Evolutionary conservation across 1,140 invertebrate genomes (phyloP).

Genomic region (Drosophila rufa): DNA sequence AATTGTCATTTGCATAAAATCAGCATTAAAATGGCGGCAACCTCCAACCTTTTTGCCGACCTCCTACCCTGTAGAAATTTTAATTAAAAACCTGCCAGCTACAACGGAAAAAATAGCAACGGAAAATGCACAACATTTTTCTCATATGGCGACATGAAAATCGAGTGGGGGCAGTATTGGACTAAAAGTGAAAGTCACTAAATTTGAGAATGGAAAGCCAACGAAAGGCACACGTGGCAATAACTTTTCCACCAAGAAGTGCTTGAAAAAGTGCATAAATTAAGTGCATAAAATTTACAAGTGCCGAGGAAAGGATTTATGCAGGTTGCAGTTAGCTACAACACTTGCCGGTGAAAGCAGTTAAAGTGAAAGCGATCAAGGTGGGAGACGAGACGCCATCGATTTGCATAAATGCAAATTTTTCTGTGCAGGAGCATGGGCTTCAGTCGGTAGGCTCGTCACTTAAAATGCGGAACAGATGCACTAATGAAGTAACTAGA

Average conservation of each 20-base stretch:
- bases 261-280: constrained; percentile 69
- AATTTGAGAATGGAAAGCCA: constrained; percentile 47
- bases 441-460: constrained; percentile 33
- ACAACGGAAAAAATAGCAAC: constrained; percentile 45
- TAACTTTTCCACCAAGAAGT: constrained; percentile 62
- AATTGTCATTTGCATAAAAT: constrained; percentile 79
- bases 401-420: constrained; percentile 78
- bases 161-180: neutral
- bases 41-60: constrained; percentile 19
- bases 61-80: constrained; percentile 38
- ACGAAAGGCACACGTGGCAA: constrained; percentile 29
- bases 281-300: constrained; percentile 61
- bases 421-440: neutral
- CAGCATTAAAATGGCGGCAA: constrained; percentile 64
- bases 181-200: constrained; percentile 69
- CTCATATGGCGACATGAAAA: constrained; percentile 6
- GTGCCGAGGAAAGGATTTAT: constrained; percentile 39
- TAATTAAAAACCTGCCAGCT: constrained; percentile 64
- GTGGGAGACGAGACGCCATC: constrained; percentile 14
- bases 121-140: constrained; percentile 54
- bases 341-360: constrained; percentile 37
- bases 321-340: constrained; percentile 13
- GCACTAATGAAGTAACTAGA: constrained; percentile 71
- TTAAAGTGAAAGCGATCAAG: constrained; percentile 61
- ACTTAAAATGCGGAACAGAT: constrained; percentile 21